Evolutionary conservation across 2,113 vertebrate genomes (phyloP).

Genomic region (Cichladusa arquata): DNA sequence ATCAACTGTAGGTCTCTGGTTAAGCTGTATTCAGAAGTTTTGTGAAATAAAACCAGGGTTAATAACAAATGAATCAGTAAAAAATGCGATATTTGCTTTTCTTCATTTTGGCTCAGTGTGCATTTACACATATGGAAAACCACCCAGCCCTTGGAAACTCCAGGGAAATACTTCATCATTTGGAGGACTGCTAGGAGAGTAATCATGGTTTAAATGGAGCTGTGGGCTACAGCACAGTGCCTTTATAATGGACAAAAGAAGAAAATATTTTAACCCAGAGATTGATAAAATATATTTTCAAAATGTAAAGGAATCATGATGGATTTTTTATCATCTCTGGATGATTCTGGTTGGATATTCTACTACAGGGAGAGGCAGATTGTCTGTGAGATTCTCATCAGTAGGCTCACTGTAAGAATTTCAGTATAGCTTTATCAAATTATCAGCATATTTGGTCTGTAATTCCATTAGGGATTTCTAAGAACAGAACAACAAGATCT

Average conservation of each 20-base stretch:
- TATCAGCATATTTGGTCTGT: background rate
- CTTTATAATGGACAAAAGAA: background rate
- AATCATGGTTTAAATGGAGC: background rate
- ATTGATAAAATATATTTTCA: background rate
- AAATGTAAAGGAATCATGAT: background rate
- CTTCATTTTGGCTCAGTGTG: background rate
- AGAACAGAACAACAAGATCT: background rate
- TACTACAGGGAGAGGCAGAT: background rate
- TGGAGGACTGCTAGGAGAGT: background rate
- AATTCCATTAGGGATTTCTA: background rate
- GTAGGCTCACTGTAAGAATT: background rate
- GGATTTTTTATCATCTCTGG: background rate
- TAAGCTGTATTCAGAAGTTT: slow-evolving; percentile 77
- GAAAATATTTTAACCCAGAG: background rate
- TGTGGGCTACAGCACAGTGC: background rate
- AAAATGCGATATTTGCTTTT: background rate
- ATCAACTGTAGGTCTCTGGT: slow-evolving; percentile 95
- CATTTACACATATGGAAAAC: background rate
- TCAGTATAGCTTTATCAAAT: background rate
- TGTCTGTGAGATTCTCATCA: background rate
- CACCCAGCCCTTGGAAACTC: background rate
- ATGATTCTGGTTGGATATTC: background rate
- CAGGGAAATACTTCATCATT: background rate
- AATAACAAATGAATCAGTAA: background rate
- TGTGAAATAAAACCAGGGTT: background rate